A percentile compares a stretch with the other conserved stretches of the same genome.
Conservation (phyloP, 2,113 vertebrate genomes). For the Plecturocebus donacophilus region DNA sequence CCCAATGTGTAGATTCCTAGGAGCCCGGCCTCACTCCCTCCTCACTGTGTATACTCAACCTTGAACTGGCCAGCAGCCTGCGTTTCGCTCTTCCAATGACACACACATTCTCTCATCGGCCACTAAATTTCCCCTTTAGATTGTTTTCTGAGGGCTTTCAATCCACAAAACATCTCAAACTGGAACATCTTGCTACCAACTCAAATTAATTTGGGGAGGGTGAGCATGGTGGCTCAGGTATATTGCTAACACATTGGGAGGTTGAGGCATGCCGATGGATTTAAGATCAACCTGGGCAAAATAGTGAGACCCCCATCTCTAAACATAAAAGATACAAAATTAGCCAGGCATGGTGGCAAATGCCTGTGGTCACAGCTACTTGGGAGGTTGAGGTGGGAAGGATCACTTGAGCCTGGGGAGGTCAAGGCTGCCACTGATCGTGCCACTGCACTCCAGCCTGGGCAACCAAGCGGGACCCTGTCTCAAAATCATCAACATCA, state of each 20-base stretch:
- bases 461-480: neutral
- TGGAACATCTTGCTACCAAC: neutral
- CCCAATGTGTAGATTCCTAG: neutral
- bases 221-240: neutral
- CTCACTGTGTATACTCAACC: neutral
- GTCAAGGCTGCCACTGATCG: neutral
- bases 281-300: neutral
- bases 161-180: neutral
- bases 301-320: neutral
- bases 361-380: neutral
- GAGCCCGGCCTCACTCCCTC: neutral
- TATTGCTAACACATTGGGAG: neutral
- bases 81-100: neutral
- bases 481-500: neutral
- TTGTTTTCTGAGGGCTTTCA: neutral
- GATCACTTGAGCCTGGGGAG: neutral
- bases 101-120: neutral
- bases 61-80: neutral
- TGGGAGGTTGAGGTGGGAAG: neutral
- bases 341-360: neutral
- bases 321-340: neutral
- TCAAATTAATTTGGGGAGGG: slow-evolving; percentile 23
- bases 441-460: neutral
- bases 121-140: neutral
- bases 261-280: neutral